A percentile compares a stretch with the other conserved stretches of the same genome.
Evolutionary conservation across 2,113 vertebrate genomes (phyloP).

Genomic region (Onychorhynchus coronatus): DNA sequence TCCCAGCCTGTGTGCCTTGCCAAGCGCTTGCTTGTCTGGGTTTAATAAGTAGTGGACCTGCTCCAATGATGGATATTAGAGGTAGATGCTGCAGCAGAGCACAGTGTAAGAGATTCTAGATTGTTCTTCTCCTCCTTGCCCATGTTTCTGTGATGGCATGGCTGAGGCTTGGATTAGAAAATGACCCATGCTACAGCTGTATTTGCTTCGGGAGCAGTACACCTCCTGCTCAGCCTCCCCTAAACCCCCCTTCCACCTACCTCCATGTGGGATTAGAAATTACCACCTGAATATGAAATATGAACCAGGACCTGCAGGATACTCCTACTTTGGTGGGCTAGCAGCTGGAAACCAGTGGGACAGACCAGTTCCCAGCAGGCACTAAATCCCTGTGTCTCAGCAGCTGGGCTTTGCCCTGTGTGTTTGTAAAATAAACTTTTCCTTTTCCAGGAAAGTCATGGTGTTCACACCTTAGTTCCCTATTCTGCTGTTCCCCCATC

Average conservation of each 20-base stretch:
- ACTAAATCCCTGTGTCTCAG: neutral
- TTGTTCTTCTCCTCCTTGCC: rapidly evolving
- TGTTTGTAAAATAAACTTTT: neutral
- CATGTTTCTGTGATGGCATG: neutral
- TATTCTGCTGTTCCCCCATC: neutral
- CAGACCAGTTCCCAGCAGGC: neutral
- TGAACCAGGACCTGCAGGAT: neutral
- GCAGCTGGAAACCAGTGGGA: neutral
- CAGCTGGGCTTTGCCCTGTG: neutral
- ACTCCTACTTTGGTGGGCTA: neutral
- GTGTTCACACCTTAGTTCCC: neutral
- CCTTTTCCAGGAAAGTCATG: neutral
- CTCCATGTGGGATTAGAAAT: neutral
- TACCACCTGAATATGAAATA: neutral
- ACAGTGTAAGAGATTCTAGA: neutral
- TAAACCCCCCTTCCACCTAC: neutral
- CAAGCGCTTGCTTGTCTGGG: neutral
- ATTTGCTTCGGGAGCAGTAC: neutral
- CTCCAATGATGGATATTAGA: neutral
- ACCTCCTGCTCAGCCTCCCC: neutral
- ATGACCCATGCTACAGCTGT: neutral
- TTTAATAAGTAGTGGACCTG: neutral
- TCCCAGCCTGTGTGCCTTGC: neutral
- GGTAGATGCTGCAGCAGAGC: neutral
- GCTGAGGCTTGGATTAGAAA: neutral